Evolutionary conservation across 30 jellyfish, hydroid and myxozoan genomes (phyloP), one percentile per base, ranked within the genome.

Genomic region (Catostylus mosaicus): DNA sequence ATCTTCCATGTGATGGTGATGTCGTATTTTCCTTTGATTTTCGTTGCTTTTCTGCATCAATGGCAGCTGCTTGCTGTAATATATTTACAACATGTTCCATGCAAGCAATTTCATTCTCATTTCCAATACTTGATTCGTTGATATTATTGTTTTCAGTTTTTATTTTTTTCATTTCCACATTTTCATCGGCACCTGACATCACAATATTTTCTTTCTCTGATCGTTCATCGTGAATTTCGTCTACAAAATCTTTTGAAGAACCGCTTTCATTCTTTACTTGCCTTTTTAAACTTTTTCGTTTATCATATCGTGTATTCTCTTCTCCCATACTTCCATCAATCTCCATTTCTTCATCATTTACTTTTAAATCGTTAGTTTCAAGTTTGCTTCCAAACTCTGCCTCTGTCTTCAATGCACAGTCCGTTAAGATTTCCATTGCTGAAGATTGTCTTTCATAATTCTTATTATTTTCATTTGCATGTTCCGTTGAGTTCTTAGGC

Each of bases 21-120:
- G 78, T 9, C 30, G 22, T 34, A 4, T 34, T 72, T 56, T 59
- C 63, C 11, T 54, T 64, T 30, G 62, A 26, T 37, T 82, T 82
- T 12, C 92, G 74, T 22, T 82, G 85, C 26, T 82, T 82, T 56
- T 82, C 92, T 10, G 92, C 92, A 26, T 82, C 83, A 60, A 82
- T 82, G 16, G 92, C 92, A n/a, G 92, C 92, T 1, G 92, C 92
- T 38, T 72, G 92, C 64, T 82, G 92, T 57, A 82, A 82, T 26
- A 82, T 82, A 38, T 82, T 82, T 24, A 82, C 92, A 24, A 82
- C 92, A 68, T 74, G 92, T 29, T 82, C 92, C 92, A 82, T 82
- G 70, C 92, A 74, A 56, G 83, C 73, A 32, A 82, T 37, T 47
- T 67, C 92, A 34, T 70, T 74, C 14, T 65, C 78, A 79, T 63